These are phyloP conservation scores for Psilopogon haemacephalus DNA, from an alignment of 2,113 vertebrate genomes.

Conservation along the genomic window DNA sequence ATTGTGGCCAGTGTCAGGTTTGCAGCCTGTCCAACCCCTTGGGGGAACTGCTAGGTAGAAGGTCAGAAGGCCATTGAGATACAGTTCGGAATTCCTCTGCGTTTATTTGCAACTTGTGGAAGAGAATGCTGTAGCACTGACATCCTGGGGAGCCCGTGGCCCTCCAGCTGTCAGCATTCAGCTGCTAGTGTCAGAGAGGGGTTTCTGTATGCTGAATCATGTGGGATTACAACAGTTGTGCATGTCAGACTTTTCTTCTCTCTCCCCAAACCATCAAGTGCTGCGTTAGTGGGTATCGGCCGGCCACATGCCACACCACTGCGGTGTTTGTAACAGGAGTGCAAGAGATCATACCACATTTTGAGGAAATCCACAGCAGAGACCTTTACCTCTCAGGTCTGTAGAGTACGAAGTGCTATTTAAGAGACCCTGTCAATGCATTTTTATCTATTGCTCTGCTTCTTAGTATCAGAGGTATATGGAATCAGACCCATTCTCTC, in stretches of 20 bases:
- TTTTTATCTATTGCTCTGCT: neutral
- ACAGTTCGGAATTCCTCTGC: neutral
- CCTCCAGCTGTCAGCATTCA: neutral
- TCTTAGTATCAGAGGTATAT: neutral
- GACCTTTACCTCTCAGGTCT: neutral
- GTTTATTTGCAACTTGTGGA: neutral
- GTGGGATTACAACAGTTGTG: neutral
- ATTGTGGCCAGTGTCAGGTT: neutral
- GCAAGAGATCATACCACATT: neutral
- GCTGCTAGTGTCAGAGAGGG: neutral
- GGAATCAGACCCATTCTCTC: neutral
- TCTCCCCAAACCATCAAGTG: neutral
- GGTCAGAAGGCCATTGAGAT: neutral
- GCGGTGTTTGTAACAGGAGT: neutral
- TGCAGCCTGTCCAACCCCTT: neutral
- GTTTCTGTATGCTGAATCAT: neutral
- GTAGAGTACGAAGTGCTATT: neutral
- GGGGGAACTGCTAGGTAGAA: neutral
- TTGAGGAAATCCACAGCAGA: neutral
- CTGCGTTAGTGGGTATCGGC: rapidly evolving
- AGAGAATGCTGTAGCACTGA: neutral
- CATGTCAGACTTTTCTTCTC: neutral
- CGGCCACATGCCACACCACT: neutral
- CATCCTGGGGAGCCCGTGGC: neutral
- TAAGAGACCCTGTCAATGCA: neutral